phyloP scores from a whole-genome alignment of 2,113 vertebrate genomes.

The Rhinoptilus africanus region DNA sequence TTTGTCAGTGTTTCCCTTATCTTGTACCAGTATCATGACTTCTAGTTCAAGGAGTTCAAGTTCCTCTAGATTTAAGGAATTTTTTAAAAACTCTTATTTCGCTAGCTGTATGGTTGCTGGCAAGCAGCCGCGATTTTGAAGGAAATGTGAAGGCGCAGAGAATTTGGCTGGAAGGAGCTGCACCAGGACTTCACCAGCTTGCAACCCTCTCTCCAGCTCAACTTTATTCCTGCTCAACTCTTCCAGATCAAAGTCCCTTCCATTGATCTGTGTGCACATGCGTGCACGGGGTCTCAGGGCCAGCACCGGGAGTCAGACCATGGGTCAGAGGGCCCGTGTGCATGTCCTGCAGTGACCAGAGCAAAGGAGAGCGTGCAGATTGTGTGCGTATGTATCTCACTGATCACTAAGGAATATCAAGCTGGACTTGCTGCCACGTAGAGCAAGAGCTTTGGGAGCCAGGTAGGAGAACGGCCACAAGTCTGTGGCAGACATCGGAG shows the following conservation, averaged over 20 bases:
- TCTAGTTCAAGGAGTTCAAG: background rate
- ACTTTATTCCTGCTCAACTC: background rate
- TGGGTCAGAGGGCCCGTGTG: background rate
- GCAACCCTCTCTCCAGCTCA: background rate
- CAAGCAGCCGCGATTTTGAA: fast-evolving
- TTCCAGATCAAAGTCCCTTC: background rate
- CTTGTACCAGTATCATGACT: background rate
- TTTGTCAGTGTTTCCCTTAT: background rate
- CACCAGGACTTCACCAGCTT: background rate
- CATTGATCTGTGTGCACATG: too few relatives aligned
- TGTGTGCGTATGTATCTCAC: background rate
- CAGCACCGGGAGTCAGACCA: background rate
- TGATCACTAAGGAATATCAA: background rate
- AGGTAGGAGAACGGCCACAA: background rate
- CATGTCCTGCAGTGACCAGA: background rate
- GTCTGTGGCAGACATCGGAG: background rate
- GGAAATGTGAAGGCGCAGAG: background rate
- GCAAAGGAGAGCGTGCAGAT: fast-evolving
- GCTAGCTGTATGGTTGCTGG: background rate
- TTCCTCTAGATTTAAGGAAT: background rate
- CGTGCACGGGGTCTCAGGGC: background rate
- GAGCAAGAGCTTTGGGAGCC: background rate
- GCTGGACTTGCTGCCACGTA: background rate
- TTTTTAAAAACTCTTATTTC: background rate
- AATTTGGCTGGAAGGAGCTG: background rate